phyloP scores from a whole-genome alignment of 2,113 vertebrate species.

The Fulica atra region DNA sequence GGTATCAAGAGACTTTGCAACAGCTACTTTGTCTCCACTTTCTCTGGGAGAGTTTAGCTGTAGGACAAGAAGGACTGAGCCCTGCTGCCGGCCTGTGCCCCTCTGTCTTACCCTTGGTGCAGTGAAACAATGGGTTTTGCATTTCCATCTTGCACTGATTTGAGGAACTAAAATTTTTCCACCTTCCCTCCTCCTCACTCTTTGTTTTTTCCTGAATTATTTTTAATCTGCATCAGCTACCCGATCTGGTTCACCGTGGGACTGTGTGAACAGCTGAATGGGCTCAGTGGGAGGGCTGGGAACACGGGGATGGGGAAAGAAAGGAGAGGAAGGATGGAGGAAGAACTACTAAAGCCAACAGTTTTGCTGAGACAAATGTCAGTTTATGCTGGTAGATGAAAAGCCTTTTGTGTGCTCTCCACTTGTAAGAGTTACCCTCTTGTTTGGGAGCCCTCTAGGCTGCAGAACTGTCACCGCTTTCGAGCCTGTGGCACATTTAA shows the following conservation, averaged over 20 bases:
- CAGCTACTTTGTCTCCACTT: not conserved
- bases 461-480: not conserved
- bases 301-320: slow-evolving; percentile 29
- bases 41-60: not conserved
- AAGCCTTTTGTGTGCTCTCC: not conserved
- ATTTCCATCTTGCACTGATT: not conserved
- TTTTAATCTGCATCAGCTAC: slow-evolving; percentile 50
- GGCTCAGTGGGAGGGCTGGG: slow-evolving; percentile 54
- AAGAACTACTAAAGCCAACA: not conserved
- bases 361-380: not conserved
- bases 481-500: not conserved
- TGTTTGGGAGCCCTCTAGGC: not conserved
- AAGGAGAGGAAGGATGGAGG: not conserved
- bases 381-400: not conserved
- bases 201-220: slow-evolving; percentile 62
- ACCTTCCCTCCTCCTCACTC: slow-evolving; percentile 35
- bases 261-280: slow-evolving; percentile 66
- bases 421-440: not conserved
- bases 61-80: not conserved
- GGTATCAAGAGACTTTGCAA: slow-evolving; percentile 33
- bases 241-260: slow-evolving; percentile 50
- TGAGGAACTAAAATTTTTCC: slow-evolving; percentile 23
- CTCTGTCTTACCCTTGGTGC: not conserved
- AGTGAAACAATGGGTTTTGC: not conserved
- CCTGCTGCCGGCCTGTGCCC: not conserved